A percentile compares a stretch with the other conserved stretches of the same genome.
Conservation (phyloP, 1,140 invertebrate genomes). For the Drosophila yakuba region DNA sequence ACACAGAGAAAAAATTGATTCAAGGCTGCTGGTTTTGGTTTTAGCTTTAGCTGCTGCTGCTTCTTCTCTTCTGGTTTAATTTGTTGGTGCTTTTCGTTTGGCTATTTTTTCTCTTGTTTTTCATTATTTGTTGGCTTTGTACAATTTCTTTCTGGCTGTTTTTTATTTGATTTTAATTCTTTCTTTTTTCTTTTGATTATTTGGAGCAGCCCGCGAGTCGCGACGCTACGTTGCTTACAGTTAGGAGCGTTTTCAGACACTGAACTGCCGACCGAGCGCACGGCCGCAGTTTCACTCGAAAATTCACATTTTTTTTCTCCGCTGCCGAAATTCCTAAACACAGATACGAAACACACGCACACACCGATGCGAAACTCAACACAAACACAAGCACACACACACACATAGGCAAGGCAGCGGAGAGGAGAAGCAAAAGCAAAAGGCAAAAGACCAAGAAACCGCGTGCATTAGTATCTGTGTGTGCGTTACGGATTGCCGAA, state of each 20-base stretch:
- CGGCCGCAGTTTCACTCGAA: constrained; percentile 58
- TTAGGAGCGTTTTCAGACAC: constrained; percentile 75
- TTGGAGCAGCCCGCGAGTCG: constrained; percentile 36
- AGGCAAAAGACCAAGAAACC: constrained; percentile 27
- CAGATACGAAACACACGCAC: constrained; percentile 16
- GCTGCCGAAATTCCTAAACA: constrained; percentile 65
- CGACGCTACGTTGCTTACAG: constrained; percentile 69
- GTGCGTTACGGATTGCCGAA: constrained; percentile 49
- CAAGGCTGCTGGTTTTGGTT: constrained; percentile 19
- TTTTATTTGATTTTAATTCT: background rate
- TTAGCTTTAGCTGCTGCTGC: constrained; percentile 5
- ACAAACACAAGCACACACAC: background rate
- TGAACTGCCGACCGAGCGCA: constrained; percentile 44
- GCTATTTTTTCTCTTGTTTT: constrained; percentile 23
- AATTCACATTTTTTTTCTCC: constrained; percentile 30
- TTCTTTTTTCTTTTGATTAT: constrained; percentile 1
- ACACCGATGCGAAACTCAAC: background rate
- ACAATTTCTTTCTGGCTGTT: constrained; percentile 22
- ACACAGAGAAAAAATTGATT: constrained; percentile 41
- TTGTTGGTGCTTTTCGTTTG: constrained; percentile 29
- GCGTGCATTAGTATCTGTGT: constrained; percentile 22
- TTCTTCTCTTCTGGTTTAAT: constrained; percentile 1
- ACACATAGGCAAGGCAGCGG: background rate
- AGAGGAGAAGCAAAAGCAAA: constrained; percentile 5
- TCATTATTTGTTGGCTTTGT: constrained; percentile 8